Conservation (phyloP, 2,797 vertebrate species). For the Tadarida brasiliensis region DNA sequence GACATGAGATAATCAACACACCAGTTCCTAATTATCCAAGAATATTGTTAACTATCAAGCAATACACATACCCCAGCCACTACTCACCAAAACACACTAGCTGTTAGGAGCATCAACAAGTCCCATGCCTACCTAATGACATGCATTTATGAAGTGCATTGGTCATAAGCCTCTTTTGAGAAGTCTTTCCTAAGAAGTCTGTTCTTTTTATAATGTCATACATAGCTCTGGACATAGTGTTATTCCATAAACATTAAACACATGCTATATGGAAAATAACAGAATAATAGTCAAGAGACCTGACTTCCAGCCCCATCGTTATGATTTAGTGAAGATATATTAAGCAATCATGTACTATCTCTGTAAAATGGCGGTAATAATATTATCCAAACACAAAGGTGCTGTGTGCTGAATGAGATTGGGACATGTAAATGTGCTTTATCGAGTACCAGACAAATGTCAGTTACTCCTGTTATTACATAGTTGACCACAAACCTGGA, state of each 20-base stretch:
- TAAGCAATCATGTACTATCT: conserved; percentile 28
- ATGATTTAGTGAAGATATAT: neutral
- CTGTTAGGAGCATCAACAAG: neutral
- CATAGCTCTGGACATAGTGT: neutral
- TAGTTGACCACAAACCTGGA: neutral
- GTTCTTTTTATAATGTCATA: neutral
- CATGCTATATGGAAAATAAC: neutral
- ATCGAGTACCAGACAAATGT: neutral
- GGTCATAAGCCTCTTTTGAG: neutral
- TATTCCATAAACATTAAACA: neutral
- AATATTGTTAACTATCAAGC: neutral
- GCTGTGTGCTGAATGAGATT: neutral
- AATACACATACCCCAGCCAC: neutral
- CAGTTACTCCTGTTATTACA: neutral
- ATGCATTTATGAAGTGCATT: neutral
- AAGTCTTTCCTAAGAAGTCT: conserved; percentile 33
- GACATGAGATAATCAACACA: neutral
- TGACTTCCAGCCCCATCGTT: neutral
- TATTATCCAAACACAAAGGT: conserved; percentile 25
- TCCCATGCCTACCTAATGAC: neutral
- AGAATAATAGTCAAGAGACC: neutral
- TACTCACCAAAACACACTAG: neutral
- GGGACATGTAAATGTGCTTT: neutral
- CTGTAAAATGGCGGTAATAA: neutral
- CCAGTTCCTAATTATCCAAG: neutral